Conservation (phyloP, 37 sponge, comb jelly and placozoan species). For the Eunapius fragilis region DNA sequence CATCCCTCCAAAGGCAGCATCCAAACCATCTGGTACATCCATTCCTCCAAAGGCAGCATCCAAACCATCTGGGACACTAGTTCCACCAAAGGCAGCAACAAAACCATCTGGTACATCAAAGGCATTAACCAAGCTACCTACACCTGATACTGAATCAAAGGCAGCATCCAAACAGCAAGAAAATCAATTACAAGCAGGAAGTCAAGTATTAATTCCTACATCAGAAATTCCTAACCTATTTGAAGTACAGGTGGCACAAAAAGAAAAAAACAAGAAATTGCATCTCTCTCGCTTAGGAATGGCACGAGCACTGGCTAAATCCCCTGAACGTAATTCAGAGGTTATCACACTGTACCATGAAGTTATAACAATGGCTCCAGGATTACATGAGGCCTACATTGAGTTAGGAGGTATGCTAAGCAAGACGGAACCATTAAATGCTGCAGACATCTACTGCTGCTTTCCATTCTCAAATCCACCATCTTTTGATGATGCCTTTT, state of each 20-base stretch:
- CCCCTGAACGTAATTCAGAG: conserved; percentile 10
- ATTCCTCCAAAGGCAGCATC: background rate
- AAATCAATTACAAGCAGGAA: background rate
- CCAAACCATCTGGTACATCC: background rate
- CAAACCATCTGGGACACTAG: background rate
- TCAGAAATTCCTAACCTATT: background rate
- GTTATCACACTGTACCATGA: conserved; percentile 78
- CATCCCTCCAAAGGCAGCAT: background rate
- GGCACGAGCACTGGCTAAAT: conserved; percentile 77
- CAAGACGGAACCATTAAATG: conserved; percentile 67
- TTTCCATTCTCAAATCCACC: conserved; percentile 90
- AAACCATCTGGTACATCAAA: background rate
- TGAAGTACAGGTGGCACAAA: background rate
- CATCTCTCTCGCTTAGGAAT: conserved; percentile 85
- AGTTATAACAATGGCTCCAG: conserved; percentile 80
- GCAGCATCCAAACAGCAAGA: too few species aligned
- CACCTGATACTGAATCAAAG: background rate
- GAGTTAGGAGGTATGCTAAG: conserved; percentile 89
- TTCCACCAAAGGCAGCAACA: background rate
- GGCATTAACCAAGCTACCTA: background rate
- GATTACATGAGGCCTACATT: conserved; percentile 96
- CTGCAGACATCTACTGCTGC: conserved; percentile 87
- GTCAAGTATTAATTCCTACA: background rate
- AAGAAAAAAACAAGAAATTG: conserved; percentile 55
- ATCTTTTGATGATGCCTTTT: conserved; percentile 95